phyloP scores from a whole-genome alignment of 1,140 invertebrate genomes.

The Panagrolaimus sp. region DNA sequence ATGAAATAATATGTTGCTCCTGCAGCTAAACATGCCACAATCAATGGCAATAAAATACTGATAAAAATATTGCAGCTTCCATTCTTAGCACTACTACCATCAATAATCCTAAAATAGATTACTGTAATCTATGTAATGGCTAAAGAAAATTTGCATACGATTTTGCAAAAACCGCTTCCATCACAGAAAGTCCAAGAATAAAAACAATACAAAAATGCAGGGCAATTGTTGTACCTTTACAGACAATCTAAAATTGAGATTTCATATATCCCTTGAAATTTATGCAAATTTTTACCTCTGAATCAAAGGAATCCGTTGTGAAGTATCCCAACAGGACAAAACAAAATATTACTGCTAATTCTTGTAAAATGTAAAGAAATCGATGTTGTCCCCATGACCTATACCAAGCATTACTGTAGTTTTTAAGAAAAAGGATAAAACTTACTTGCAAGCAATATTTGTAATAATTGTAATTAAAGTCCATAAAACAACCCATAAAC shows the following conservation, averaged over 20 bases:
- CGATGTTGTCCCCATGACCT: background rate
- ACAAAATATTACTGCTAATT: background rate
- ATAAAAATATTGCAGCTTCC: background rate
- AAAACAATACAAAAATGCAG: background rate
- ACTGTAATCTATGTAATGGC: background rate
- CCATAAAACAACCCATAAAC: slow-evolving; percentile 9
- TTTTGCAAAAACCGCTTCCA: background rate
- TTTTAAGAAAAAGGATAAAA: background rate
- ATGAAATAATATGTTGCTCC: background rate
- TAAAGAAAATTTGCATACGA: background rate
- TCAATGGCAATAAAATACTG: background rate
- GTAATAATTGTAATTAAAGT: background rate
- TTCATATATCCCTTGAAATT: background rate
- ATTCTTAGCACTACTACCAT: background rate
- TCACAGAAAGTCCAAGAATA: background rate
- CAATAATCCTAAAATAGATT: background rate
- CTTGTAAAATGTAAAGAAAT: background rate
- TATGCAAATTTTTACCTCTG: background rate
- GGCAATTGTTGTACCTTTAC: background rate
- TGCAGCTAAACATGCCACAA: background rate
- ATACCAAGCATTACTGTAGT: background rate
- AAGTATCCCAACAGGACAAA: background rate
- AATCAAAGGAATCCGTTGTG: background rate
- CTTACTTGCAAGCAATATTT: slow-evolving; percentile 2
- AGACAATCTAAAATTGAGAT: background rate